Base-by-base conservation (phyloP, 92 coral and sea anemone genomes). In the Chrysogorgia sp. region DNA sequence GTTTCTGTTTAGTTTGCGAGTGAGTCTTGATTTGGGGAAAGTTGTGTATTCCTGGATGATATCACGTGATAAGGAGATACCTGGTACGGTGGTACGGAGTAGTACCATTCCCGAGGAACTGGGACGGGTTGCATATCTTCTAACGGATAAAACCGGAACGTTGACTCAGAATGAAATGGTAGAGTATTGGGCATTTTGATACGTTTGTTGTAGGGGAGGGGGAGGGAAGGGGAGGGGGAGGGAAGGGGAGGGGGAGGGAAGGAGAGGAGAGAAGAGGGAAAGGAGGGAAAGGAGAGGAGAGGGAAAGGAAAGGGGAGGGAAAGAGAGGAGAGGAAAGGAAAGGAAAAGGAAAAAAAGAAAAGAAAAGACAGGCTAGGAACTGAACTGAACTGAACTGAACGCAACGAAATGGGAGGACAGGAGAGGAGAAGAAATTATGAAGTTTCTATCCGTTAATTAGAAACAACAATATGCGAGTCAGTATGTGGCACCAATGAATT, bases 101-200 rank as follows among this genome's bases (percentile, higher is more conserved):
- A 96, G 99, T 68, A 96, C 99, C 0, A 96, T 96, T 75, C 99
- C 99, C 9, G 99, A 96, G 66, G 99, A 96, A 71, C 86, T 96
- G 80, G 99, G 99, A 30, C 70, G 99, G 65, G 90, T 96, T 12
- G 99, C 96, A 7, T 96, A 96, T 22, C 82, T 96, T 14, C 72
- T 96, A 77, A 92, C 97, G 5, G 99, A 96, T 87, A 96, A 96
- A 83, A 96, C 99, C 26, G 99, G 99, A 45, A 96, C 99, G 0
- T 87, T 96, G 21, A 96, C 99, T 40, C 97, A 96, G 78, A 96
- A 96, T 86, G 99, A 96, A 83, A 96, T 96, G 99, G 99, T 94
- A 82, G 60, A 80, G 40, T 41, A 14, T 0, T 48, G 28, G 33
- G 23, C 19, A 7, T 3, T 34, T 23, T 34, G 31, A 12, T 25